Conservation (phyloP, 2,113 vertebrate genomes). For the Planiliza haematocheilus region DNA sequence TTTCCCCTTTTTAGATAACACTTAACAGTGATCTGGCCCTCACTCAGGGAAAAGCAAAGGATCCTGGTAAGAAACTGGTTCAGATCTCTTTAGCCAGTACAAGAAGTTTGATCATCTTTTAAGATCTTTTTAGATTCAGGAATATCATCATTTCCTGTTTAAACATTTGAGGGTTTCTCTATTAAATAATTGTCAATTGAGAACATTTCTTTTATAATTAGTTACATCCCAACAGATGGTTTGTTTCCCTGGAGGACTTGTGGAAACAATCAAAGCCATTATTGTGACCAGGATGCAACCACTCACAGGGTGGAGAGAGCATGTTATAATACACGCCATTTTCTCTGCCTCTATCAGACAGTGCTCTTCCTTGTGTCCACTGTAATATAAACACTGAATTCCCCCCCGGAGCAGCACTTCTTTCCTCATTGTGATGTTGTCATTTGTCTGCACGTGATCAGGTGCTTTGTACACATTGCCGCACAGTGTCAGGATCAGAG, state of each 20-base stretch:
- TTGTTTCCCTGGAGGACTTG: slow-evolving; percentile 2
- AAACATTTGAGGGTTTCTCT: background rate
- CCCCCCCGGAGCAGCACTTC: slow-evolving; percentile 69
- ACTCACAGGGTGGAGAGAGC: background rate
- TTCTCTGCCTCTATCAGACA: slow-evolving; percentile 1
- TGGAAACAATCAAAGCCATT: slow-evolving; percentile 9
- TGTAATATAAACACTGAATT: slow-evolving; percentile 40
- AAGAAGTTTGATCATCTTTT: slow-evolving; percentile 5
- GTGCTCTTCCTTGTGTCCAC: slow-evolving; percentile 24
- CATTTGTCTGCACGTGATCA: no score
- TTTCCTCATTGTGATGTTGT: slow-evolving; percentile 85
- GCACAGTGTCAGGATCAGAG: slow-evolving; percentile 36
- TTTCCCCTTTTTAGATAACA: slow-evolving; percentile 61
- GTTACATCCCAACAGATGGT: slow-evolving; percentile 2
- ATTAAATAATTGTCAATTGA: background rate
- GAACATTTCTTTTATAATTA: background rate
- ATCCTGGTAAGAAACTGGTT: slow-evolving; percentile 74
- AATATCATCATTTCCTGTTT: background rate
- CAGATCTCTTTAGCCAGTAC: background rate
- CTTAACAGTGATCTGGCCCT: slow-evolving; percentile 31
- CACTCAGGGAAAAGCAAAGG: slow-evolving; percentile 62
- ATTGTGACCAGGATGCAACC: slow-evolving; percentile 47
- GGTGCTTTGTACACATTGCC: slow-evolving; percentile 44
- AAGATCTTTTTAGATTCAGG: background rate
- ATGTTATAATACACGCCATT: slow-evolving; percentile 10